Evolutionary conservation across 2,113 vertebrate genomes (phyloP).

Genomic region (Engraulis encrasicolus): DNA sequence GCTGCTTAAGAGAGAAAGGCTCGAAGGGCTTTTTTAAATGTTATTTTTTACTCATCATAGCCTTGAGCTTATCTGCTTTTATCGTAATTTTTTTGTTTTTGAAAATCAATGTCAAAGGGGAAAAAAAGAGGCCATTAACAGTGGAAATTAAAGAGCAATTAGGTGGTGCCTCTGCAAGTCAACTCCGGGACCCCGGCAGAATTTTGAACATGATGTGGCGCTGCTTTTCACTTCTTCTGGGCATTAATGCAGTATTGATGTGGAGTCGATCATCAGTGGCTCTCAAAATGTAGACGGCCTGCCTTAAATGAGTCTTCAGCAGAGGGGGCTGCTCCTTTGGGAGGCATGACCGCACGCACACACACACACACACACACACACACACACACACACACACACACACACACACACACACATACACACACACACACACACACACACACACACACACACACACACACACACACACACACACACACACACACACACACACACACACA

Average conservation of each 20-base stretch:
- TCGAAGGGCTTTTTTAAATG: slow-evolving; percentile 38
- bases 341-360: too few relatives aligned
- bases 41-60: too few relatives aligned
- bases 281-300: slow-evolving; percentile 1
- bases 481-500: too few relatives aligned
- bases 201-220: slow-evolving; percentile 11
- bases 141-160: slow-evolving; percentile 44
- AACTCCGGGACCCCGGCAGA: slow-evolving; percentile 17
- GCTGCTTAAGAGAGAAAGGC: slow-evolving; percentile 37
- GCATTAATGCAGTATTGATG: background rate
- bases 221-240: too few relatives aligned
- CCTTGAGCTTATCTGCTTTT: background rate
- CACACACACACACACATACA: too few relatives aligned
- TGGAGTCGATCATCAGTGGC: background rate
- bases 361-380: too few relatives aligned
- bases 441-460: too few relatives aligned
- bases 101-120: background rate
- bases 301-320: background rate
- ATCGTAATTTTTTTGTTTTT: background rate
- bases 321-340: too few relatives aligned
- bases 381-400: too few relatives aligned
- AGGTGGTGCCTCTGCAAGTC: slow-evolving; percentile 39
- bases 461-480: too few relatives aligned
- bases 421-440: too few relatives aligned
- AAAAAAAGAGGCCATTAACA: slow-evolving; percentile 38